Evolutionary conservation across 2,113 vertebrate genomes (phyloP).

Genomic region (Perognathus longimembris): DNA sequence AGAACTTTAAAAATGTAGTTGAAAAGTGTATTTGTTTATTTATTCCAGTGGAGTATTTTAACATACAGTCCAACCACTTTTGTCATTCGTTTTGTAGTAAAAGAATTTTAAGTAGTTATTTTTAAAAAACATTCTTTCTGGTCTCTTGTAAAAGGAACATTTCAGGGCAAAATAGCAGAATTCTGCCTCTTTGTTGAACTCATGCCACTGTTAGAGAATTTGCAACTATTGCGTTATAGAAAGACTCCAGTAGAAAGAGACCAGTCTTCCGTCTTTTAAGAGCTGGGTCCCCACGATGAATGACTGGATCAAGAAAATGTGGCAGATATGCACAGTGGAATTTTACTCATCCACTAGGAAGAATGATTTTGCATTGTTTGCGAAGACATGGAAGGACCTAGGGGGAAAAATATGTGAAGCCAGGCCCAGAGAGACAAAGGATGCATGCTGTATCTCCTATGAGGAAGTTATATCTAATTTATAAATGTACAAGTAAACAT

Average conservation of each 20-base stretch:
- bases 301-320: too few species aligned
- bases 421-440: too few species aligned
- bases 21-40: background rate
- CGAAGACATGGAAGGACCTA: too few species aligned
- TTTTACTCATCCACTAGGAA: too few species aligned
- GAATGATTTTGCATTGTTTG: too few species aligned
- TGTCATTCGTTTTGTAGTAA: background rate
- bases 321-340: too few species aligned
- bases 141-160: background rate
- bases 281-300: background rate
- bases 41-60: background rate
- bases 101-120: background rate
- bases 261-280: slow-evolving; percentile 54
- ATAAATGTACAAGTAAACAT: too few species aligned
- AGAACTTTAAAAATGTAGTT: background rate
- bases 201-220: background rate
- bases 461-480: too few species aligned
- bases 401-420: too few species aligned
- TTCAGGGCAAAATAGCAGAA: background rate
- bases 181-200: background rate
- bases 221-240: slow-evolving; percentile 43
- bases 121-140: background rate
- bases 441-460: too few species aligned
- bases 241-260: background rate
- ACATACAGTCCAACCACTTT: background rate